Base-by-base conservation (phyloP, 1,140 invertebrate genomes). In the Tetragonula clypearis region DNA sequence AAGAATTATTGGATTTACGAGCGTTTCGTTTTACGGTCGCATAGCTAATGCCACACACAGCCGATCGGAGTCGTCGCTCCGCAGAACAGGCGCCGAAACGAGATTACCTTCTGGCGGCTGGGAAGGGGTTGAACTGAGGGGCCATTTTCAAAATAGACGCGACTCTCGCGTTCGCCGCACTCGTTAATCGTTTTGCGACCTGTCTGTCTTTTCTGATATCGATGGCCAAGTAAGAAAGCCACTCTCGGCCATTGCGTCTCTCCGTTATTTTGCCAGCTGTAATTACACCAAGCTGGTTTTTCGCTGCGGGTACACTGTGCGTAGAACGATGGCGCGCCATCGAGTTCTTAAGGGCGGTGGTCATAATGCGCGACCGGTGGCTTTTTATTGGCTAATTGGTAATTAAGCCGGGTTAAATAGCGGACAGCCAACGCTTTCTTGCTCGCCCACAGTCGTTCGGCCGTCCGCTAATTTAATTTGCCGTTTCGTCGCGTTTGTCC, bases 331-430 rank as follows among this genome's bases (percentile, higher is more conserved):
- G 65, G 62, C 71, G 76, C 81, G 80, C 66, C 68, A 68, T 49
- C 80, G 49, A 49, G 77, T 90, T 87, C 87, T 89, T 91, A 88
- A 80, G 87, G 85, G 68, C 78, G 82, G 85, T 87, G 35, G 35
- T 35, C 90, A 89, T 92, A 93, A 93, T 74, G 86, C 88, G 81
- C 88, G 79, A 90, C 88, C 91, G 90, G 87, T 86, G 82, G 90
- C 90, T 93, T 93, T 93, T 93, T 93, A 93, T 94, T 93, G 90
- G 90, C 92, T 94, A 93, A 94, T 94, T 94, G 93, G 93, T 94
- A 94, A 94, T 93, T 93, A 94, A 94, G 91, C 85, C 71, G 89
- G 88, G 92, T 93, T 93, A 92, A 93, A 92, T 88, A 94, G 92
- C 88, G 88, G 89, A 81, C 91, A 91, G 90, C 91, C 88, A 92